Conservation (phyloP, 2,113 vertebrate genomes). For the Aleadryas rufinucha region DNA sequence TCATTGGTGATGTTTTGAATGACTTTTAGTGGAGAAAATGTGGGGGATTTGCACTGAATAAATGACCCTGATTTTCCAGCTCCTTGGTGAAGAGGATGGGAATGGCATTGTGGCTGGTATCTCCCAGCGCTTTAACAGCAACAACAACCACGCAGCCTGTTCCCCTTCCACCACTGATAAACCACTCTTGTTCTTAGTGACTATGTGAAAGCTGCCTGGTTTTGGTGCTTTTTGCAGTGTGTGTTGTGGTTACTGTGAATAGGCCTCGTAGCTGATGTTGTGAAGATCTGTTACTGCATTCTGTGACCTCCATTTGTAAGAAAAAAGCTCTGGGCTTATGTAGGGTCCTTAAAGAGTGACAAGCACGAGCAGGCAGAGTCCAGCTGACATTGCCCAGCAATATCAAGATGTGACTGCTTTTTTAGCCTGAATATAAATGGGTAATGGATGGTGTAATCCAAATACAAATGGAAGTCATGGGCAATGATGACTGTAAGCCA, state of each 20-base stretch:
- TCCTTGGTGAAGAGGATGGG: not conserved
- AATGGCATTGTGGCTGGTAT: not conserved
- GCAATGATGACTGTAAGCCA: not conserved
- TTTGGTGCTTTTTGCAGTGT: not conserved
- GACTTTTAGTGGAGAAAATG: not conserved
- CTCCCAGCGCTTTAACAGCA: not conserved
- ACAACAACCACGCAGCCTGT: not conserved
- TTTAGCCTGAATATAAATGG: not conserved
- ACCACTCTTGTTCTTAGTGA: not conserved
- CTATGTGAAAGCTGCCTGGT: not conserved
- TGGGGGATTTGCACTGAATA: not conserved
- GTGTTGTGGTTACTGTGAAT: not conserved
- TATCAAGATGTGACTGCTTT: not conserved
- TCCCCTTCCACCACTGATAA: not conserved
- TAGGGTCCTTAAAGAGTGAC: not conserved
- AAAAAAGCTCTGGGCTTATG: not conserved
- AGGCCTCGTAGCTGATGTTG: not conserved
- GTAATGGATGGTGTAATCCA: not conserved
- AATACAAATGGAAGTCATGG: not conserved
- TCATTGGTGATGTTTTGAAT: not conserved
- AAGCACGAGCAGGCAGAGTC: not conserved
- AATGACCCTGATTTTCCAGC: not conserved
- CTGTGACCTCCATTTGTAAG: not conserved
- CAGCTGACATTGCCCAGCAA: not conserved
- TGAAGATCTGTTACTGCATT: not conserved